A percentile compares a stretch with the other conserved stretches of the same genome.
phyloP scores from a whole-genome alignment of 2,797 vertebrate species.

The Mycteria americana region DNA sequence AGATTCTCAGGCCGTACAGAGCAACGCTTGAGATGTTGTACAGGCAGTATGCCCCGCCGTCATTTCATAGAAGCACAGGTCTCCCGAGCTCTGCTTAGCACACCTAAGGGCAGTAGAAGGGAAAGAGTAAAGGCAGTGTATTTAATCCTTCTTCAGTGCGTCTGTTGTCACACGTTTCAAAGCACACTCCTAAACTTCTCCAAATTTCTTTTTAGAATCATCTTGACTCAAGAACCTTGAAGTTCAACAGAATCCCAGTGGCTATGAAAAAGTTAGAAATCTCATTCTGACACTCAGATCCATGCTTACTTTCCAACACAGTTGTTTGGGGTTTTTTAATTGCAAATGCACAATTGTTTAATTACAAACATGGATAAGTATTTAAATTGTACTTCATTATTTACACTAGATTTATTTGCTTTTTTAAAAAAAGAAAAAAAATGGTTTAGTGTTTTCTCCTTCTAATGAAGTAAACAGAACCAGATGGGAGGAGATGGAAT shows the following conservation, averaged over 20 bases:
- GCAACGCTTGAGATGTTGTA: not conserved
- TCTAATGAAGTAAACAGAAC: not conserved
- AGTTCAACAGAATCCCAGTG: not conserved
- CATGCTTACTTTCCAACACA: not conserved
- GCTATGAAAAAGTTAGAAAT: not conserved
- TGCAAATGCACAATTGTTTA: not conserved
- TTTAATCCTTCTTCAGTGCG: not conserved
- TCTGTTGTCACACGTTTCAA: not conserved
- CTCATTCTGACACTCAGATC: not conserved
- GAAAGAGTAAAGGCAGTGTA: not conserved
- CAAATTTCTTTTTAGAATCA: not conserved
- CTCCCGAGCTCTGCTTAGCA: not conserved
- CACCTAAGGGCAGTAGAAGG: not conserved
- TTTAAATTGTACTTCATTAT: not conserved
- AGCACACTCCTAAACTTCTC: not conserved
- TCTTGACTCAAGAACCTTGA: not conserved
- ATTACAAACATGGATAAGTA: not conserved
- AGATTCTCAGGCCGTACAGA: not conserved
- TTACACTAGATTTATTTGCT: not conserved
- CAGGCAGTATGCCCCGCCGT: fast-evolving
- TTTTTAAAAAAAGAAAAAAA: not conserved
- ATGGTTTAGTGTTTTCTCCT: not conserved
- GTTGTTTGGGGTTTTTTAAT: not conserved
- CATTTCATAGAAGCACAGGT: not conserved
- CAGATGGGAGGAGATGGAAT: not conserved